These are phyloP conservation scores for Condylura cristata DNA, from an alignment of 2,113 vertebrate genomes.

Conservation along the genomic window DNA sequence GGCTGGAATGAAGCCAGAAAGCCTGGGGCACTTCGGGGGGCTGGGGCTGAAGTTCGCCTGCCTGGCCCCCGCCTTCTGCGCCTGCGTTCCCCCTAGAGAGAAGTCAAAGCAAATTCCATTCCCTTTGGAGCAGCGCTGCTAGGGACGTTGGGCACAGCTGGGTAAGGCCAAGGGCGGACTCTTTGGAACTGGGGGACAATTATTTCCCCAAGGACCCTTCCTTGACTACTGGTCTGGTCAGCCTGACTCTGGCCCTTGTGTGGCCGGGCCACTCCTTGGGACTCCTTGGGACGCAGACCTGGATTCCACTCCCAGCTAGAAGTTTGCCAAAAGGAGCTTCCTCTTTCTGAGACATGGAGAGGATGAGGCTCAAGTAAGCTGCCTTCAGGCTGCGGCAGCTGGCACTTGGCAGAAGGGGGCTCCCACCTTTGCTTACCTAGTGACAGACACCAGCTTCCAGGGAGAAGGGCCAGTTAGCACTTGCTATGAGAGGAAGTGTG, in stretches of 20 bases:
- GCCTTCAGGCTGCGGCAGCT: background rate
- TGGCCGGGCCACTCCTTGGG: too few species aligned
- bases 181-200: background rate
- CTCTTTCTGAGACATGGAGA: background rate
- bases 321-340: constrained; percentile 12
- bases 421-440: background rate
- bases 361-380: background rate
- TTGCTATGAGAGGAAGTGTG: background rate
- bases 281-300: background rate
- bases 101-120: constrained; percentile 74
- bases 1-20: constrained; percentile 63
- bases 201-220: background rate
- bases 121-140: constrained; percentile 61
- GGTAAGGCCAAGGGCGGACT: constrained; percentile 54
- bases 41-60: constrained; percentile 57
- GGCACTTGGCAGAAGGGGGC: background rate
- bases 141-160: constrained; percentile 63
- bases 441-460: background rate
- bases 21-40: constrained; percentile 64
- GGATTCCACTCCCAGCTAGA: background rate
- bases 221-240: background rate
- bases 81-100: constrained; percentile 75
- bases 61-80: constrained; percentile 71
- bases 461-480: background rate
- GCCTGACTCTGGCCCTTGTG: background rate